A percentile compares a stretch with the other conserved stretches of the same genome.
phyloP scores from a whole-genome alignment of 1,140 invertebrate genomes.

The Ips nitidus region DNA sequence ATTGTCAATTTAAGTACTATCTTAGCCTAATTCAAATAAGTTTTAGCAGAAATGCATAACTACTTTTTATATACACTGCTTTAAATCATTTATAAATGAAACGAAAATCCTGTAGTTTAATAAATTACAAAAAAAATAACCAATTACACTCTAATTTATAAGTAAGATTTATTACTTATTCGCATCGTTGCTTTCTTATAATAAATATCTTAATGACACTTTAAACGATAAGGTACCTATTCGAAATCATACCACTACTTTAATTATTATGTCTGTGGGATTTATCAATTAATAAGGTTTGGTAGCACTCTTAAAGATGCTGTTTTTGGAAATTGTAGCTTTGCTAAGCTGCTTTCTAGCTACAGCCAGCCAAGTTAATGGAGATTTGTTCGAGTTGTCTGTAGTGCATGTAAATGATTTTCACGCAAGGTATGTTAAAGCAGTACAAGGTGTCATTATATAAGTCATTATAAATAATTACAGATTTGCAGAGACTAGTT shows the following conservation, averaged over 20 bases:
- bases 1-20: too few species aligned
- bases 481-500: constrained; percentile 71
- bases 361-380: neutral
- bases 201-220: neutral
- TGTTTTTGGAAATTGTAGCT: neutral
- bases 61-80: too few species aligned
- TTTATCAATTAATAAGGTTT: neutral
- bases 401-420: constrained; percentile 82
- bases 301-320: neutral
- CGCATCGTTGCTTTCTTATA: too few species aligned
- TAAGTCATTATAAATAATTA: neutral
- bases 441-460: neutral
- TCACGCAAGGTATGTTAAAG: constrained; percentile 66
- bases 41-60: too few species aligned
- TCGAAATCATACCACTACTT: neutral
- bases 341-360: neutral
- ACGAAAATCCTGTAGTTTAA: too few species aligned
- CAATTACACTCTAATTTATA: too few species aligned
- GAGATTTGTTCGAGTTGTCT: constrained; percentile 61
- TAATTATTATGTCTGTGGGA: too few species aligned
- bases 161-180: too few species aligned
- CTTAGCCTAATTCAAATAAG: too few species aligned
- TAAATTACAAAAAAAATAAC: too few species aligned
- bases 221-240: neutral
- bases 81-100: too few species aligned